Percentiles rank a stretch among this genome's conserved stretches.
Conservation (phyloP, 2,888 invertebrate genomes). For the Girardia tigrina region DNA sequence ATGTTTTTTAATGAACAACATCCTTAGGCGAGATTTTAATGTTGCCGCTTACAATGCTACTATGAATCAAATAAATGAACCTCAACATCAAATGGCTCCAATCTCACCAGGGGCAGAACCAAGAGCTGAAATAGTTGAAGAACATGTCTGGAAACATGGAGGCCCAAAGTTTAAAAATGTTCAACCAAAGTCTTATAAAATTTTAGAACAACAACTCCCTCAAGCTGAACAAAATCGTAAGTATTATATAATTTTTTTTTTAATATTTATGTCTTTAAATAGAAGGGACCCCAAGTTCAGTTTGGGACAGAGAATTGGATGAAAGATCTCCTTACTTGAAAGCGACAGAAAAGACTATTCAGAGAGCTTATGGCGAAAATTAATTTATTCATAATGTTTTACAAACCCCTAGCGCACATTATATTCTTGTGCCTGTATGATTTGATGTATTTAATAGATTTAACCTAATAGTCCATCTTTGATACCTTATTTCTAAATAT, state of each 20-base stretch:
- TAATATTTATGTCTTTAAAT: too few species aligned
- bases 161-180: slow-evolving; percentile 45
- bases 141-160: slow-evolving; percentile 38
- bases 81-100: slow-evolving; percentile 25
- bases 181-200: slow-evolving; percentile 46
- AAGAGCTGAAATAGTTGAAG: slow-evolving; percentile 39
- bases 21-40: slow-evolving; percentile 34
- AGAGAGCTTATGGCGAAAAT: slow-evolving; percentile 43
- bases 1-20: background rate
- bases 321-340: slow-evolving; percentile 44
- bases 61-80: slow-evolving; percentile 32
- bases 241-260: background rate
- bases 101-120: slow-evolving; percentile 37
- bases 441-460: background rate
- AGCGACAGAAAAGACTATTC: slow-evolving; percentile 42
- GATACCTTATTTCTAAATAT: too few species aligned
- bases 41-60: slow-evolving; percentile 35
- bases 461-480: background rate
- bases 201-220: slow-evolving; percentile 43
- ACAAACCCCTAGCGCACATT: background rate
- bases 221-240: slow-evolving; percentile 24
- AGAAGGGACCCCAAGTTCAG: slow-evolving; percentile 44
- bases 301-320: slow-evolving; percentile 46
- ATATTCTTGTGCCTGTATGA: background rate
- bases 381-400: background rate